These are phyloP conservation scores for Pteria penguin DNA, from an alignment of 2,888 invertebrate species.

Conservation along the genomic window DNA sequence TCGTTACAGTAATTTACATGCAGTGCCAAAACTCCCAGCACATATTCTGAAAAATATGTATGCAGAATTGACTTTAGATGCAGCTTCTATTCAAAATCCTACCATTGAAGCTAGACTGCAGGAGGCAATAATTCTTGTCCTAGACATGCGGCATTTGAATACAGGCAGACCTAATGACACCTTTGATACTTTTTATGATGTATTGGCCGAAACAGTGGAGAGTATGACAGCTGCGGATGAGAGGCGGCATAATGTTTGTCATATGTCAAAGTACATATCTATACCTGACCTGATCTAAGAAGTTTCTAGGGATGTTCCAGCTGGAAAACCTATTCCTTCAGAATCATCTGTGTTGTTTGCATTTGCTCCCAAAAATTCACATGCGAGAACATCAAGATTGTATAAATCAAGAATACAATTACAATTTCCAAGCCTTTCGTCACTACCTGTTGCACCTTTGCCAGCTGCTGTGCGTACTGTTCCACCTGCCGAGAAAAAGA, in stretches of 20 bases:
- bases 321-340: too few relatives aligned
- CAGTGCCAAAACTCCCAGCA: constrained; percentile 17
- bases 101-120: constrained; percentile 15
- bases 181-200: constrained; percentile 40
- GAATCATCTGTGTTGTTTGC: constrained; percentile 40
- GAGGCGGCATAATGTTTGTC: constrained; percentile 41
- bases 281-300: constrained; percentile 42
- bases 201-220: constrained; percentile 32
- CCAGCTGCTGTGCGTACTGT: too few relatives aligned
- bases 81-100: constrained; percentile 30
- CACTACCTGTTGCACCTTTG: constrained; percentile 17
- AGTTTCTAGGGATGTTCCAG: too few relatives aligned
- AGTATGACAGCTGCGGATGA: constrained; percentile 42
- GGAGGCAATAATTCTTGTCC: constrained; percentile 20
- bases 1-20: constrained; percentile 26
- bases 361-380: constrained; percentile 18
- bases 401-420: constrained; percentile 17
- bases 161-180: constrained; percentile 46
- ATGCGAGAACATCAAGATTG: constrained; percentile 8
- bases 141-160: constrained; percentile 40
- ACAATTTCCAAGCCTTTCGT: constrained; percentile 9
- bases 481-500: too few relatives aligned
- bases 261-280: constrained; percentile 45
- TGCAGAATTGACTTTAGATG: constrained; percentile 37
- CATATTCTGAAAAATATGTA: constrained; percentile 31